phyloP scores from a whole-genome alignment of 2,113 vertebrate species.

The Malurus alboscapulatus region DNA sequence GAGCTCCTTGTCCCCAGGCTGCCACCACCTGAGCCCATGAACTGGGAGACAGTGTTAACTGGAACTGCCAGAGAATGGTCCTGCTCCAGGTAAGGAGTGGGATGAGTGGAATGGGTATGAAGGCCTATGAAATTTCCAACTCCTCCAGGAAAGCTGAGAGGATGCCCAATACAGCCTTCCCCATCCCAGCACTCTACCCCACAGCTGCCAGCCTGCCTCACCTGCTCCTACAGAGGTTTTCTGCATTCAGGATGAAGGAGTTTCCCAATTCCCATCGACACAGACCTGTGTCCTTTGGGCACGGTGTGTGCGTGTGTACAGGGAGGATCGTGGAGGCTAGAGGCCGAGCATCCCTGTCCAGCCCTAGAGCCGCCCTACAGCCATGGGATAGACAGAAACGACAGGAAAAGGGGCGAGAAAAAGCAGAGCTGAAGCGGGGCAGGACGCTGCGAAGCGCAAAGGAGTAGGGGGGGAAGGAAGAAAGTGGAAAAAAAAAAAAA shows the following conservation, averaged over 20 bases:
- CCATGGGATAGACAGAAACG: neutral
- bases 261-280: neutral
- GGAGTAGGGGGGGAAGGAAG: neutral
- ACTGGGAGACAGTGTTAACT: neutral
- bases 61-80: neutral
- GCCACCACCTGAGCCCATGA: accelerated
- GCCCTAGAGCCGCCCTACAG: too few species aligned
- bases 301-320: accelerated
- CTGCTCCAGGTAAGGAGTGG: neutral
- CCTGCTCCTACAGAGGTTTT: neutral
- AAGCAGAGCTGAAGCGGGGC: neutral
- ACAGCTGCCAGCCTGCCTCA: too few species aligned
- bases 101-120: accelerated
- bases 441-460: neutral
- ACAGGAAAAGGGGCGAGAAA: neutral
- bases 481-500: neutral
- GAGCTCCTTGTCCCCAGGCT: neutral
- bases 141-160: neutral
- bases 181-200: too few species aligned
- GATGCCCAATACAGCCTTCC: neutral
- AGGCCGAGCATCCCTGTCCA: neutral
- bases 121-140: neutral
- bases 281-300: neutral
- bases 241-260: neutral
- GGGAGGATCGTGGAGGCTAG: too few species aligned